Base-by-base conservation (phyloP, 2,113 vertebrate species). In the Hippocampus guttulatus region DNA sequence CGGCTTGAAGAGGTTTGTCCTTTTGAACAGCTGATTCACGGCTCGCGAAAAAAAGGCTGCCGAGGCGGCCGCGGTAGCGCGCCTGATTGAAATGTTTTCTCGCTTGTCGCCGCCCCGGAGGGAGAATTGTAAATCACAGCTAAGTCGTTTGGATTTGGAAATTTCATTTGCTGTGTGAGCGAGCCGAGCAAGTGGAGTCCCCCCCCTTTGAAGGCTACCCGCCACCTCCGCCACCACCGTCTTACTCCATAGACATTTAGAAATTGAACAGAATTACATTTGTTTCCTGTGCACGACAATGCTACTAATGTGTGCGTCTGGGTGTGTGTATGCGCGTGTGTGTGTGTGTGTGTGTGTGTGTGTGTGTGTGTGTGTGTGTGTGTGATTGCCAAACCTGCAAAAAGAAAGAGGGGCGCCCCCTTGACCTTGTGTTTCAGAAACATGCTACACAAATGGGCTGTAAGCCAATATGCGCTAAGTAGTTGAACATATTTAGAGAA, bases 81-180 rank as follows among this genome's bases (percentile, higher is more conserved):
- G 58, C 58, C 86, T 87, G 88, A 90, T 88, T 88, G 88, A 90
- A 89, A 89, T 89, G 87, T 90, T 88, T 87, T 89, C 88, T 89
- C 89, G 84, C 88, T 88, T 87, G 81, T 85, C 84, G 74, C 75
- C 70, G 82, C 83, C 86, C 86, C 69, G 81, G 80, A 86, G 88
- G 58, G 85, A 85, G 80, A 81, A 88, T 85, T 84, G 84, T 89
- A 88, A 89, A 89, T 88, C 89, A 89, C 85, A 81, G 80, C 84
- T 87, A 80, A 85, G 85, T 86, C 86, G 85, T 88, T 88, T 89
- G 58, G 58, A 88, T 88, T 88, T 87, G 79, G 84, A 88, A 89
- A 88, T 88, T 85, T 86, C 85, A 89, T 89, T 89, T 84, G 86
- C 82, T 88, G 80, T 78, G 84, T 85, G 86, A 81, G 83, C 71